Evolutionary conservation across 2,113 vertebrate species (phyloP).

Genomic region (Archocentrus centrarchus): DNA sequence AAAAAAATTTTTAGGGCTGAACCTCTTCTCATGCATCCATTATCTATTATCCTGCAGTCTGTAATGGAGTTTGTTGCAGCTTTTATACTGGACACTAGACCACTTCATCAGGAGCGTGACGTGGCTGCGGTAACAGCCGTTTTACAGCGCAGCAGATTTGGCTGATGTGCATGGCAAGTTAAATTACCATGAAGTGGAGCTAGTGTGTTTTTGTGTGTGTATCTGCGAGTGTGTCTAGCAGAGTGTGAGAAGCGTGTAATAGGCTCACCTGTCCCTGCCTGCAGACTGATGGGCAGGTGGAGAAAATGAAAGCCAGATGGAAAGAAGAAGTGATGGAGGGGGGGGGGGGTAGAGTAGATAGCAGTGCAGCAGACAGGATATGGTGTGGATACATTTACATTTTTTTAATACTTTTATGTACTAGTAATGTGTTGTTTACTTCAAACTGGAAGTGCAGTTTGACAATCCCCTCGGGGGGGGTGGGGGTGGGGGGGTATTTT

Average conservation of each 20-base stretch:
- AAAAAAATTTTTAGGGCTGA: background rate
- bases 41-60: conserved; percentile 7
- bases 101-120: conserved; percentile 70
- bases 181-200: conserved; percentile 63
- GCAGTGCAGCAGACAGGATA: conserved; percentile 1
- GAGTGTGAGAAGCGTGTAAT: conserved; percentile 68
- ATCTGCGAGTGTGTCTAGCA: conserved; percentile 24
- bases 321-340: background rate
- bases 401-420: background rate
- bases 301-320: conserved; percentile 69
- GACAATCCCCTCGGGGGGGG: background rate
- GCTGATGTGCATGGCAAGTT: conserved; percentile 60
- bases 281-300: conserved; percentile 75
- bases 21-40: background rate
- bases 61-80: conserved; percentile 2
- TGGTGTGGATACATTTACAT: conserved; percentile 1
- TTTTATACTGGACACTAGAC: conserved; percentile 51
- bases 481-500: background rate
- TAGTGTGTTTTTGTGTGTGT: conserved; percentile 21
- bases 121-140: conserved; percentile 62
- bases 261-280: conserved; percentile 70
- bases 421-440: background rate
- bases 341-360: conserved; percentile 21
- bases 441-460: background rate
- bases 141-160: conserved; percentile 63